Base-by-base conservation (phyloP, 2,797 vertebrate genomes). In the Hozukius guyotensis region DNA sequence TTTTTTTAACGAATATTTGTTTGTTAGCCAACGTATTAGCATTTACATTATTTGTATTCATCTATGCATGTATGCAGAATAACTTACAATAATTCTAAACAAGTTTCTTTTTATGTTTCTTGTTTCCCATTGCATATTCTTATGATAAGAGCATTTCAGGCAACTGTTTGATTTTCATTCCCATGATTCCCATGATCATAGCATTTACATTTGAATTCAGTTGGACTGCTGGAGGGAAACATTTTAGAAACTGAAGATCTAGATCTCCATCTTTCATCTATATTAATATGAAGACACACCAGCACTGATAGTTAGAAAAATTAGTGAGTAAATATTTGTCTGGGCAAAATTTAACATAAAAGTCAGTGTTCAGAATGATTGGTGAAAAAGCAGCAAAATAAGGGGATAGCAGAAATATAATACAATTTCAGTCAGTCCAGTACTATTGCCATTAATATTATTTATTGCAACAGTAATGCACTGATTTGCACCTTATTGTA, bases 1-100 rank as follows among this genome's bases (percentile, higher is more conserved):
- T 42, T 25, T 42, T 52, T 14, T 52, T 4, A 18, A 34, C 9
- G 5, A 9, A 34, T 36, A 24, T 38, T 24, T 70, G 25, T 66
- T 83, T 42, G 42, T 27, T 53, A 4, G 13, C 12, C 12, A 4
- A 73, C n/a, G 29, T 61, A 18, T 63, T 70, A 55, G 5, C 27
- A 70, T 64, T 18, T 12, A 11, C 2, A 16, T 22, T 62, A 6
- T 65, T 65, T 77, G 6, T 62, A 72, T 71, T 66, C 3, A 60
- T 79, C 7, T 25, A 66, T 77, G 29, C 46, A 78, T 72, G 38
- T 12, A 70, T 36, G 64, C 61, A 38, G 62, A 59, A 61, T 84
- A 60, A 62, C 74, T 76, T 62, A 57, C 24, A 77, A 27, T 31
- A n/a, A 65, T 31, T 77, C 8, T 27, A 34, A 57, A 68, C 6